phyloP scores from a whole-genome alignment of 2,113 vertebrate genomes.

The mouse (Mus musculus) region DNA sequence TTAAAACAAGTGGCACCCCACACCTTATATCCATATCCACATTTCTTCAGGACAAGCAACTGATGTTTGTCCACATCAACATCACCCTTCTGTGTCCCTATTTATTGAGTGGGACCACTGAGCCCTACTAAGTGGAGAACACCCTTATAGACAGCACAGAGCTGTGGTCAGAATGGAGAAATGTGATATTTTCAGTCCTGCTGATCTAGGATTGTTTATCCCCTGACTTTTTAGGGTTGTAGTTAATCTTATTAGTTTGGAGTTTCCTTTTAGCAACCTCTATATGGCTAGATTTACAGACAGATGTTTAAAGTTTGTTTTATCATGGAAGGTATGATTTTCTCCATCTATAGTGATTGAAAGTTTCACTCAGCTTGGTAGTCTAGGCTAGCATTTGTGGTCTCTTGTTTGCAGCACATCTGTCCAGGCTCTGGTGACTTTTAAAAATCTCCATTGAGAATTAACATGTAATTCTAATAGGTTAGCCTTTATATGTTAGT shows the following conservation, averaged over 20 bases:
- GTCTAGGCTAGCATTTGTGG: no score
- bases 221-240: no score
- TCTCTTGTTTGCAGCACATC: background rate
- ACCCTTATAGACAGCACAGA: background rate
- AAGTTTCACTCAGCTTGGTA: no score
- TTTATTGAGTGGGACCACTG: no score
- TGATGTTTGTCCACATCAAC: background rate
- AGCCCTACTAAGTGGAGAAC: background rate
- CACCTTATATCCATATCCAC: background rate
- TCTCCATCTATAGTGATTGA: no score
- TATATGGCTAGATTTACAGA: no score
- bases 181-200: background rate
- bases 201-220: no score
- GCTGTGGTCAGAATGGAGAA: background rate
- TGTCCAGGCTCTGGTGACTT: background rate
- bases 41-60: background rate
- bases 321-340: background rate
- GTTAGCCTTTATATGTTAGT: background rate
- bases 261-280: no score
- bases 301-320: no score
- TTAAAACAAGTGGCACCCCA: background rate
- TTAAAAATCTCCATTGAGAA: background rate
- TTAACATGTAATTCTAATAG: background rate
- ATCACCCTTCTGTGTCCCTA: background rate
- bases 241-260: no score